Conservation (phyloP, 2,888 invertebrate species). For the Pammene fasciana region DNA sequence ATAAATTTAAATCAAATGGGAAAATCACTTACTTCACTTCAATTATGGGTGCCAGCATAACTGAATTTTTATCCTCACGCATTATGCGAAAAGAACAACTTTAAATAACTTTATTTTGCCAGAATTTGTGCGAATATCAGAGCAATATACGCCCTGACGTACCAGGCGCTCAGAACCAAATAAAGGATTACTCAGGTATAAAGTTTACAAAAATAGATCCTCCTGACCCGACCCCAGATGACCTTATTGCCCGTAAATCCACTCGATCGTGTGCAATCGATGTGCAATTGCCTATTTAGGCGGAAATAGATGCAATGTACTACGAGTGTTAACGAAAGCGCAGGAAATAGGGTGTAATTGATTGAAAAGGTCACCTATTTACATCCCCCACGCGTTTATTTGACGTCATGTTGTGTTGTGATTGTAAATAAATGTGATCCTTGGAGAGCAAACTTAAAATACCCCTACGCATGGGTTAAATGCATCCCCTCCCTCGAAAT, state of each 20-base stretch:
- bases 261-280: conserved; percentile 74
- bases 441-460: conserved; percentile 65
- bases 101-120: background rate
- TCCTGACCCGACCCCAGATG: conserved; percentile 57
- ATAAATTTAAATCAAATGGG: background rate
- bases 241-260: conserved; percentile 70
- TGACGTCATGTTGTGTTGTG: conserved; percentile 40
- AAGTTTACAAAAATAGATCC: conserved; percentile 65
- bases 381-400: conserved; percentile 22
- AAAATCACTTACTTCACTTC: conserved; percentile 40
- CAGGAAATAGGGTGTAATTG: conserved; percentile 39
- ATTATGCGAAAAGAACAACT: conserved; percentile 18
- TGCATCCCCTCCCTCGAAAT: conserved; percentile 82
- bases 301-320: conserved; percentile 46
- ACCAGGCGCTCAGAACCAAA: conserved; percentile 19
- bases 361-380: conserved; percentile 37
- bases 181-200: conserved; percentile 42
- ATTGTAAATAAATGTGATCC: conserved; percentile 31
- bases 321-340: conserved; percentile 35
- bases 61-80: conserved; percentile 34
- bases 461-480: conserved; percentile 78
- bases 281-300: conserved; percentile 67
- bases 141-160: conserved; percentile 24
- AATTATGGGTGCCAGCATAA: conserved; percentile 27
- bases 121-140: background rate